Conservation (phyloP, 2,113 vertebrate species). For the Catagonus wagneri region DNA sequence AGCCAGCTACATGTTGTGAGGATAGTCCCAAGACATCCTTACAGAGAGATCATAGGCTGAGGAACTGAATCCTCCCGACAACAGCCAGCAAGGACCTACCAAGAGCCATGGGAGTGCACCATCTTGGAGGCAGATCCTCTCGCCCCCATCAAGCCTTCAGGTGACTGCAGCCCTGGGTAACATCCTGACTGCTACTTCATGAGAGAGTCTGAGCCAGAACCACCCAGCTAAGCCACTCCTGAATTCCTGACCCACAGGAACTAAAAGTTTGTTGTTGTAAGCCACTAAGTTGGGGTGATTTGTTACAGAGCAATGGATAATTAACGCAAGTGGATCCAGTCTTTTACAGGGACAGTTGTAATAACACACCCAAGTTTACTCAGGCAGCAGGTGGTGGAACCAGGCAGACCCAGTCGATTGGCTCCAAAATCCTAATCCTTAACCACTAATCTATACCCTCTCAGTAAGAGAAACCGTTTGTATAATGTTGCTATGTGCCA, state of each 20-base stretch:
- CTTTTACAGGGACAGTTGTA: slow-evolving; percentile 30
- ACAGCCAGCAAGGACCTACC: background rate
- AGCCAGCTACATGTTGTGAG: background rate
- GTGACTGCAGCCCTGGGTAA: background rate
- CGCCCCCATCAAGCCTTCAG: background rate
- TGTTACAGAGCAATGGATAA: background rate
- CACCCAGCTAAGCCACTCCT: background rate
- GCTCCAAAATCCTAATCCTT: slow-evolving; percentile 24
- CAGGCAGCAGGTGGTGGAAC: background rate
- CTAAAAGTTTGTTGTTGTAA: slow-evolving; percentile 10
- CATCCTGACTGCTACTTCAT: background rate
- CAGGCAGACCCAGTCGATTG: background rate
- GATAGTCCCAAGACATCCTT: background rate
- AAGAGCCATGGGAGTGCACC: background rate
- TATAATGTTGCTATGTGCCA: background rate
- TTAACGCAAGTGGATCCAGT: background rate
- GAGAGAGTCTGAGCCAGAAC: slow-evolving; percentile 3
- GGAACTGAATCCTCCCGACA: background rate
- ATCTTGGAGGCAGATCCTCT: background rate
- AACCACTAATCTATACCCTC: background rate
- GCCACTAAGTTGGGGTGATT: background rate
- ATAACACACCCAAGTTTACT: background rate
- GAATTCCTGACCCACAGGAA: slow-evolving; percentile 33
- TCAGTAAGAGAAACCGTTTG: slow-evolving; percentile 24
- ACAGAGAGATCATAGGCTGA: background rate